Percentiles rank a stretch among this genome's conserved stretches.
phyloP scores from a whole-genome alignment of 2,888 invertebrate species.

The Pristionchus japonicus region DNA sequence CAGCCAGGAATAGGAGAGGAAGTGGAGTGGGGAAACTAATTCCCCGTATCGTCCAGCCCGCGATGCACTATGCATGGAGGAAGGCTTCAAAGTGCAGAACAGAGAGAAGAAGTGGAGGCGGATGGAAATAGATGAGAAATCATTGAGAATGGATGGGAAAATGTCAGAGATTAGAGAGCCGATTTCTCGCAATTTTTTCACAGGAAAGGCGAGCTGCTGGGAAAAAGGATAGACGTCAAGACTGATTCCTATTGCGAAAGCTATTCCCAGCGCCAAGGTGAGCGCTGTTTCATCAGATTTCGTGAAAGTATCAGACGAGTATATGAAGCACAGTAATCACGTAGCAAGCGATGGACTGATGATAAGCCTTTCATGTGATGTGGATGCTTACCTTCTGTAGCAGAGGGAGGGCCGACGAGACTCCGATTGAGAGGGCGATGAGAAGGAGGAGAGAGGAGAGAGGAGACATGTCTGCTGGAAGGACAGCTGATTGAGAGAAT shows the following conservation, averaged over 20 bases:
- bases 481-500: background rate
- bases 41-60: background rate
- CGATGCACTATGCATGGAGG: background rate
- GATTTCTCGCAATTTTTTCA: background rate
- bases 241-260: background rate
- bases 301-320: background rate
- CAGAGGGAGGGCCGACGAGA: background rate
- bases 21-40: background rate
- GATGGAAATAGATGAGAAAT: background rate
- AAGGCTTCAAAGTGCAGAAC: background rate
- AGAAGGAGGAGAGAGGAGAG: background rate
- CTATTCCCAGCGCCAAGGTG: no score
- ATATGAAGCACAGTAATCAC: background rate
- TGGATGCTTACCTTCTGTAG: slow-evolving; percentile 32
- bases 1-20: background rate
- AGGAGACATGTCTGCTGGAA: background rate
- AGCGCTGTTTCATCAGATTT: background rate
- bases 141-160: slow-evolving; percentile 11
- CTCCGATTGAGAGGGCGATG: background rate
- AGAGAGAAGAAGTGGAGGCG: background rate
- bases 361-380: background rate
- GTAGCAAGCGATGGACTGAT: background rate
- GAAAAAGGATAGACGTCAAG: background rate
- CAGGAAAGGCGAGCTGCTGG: background rate
- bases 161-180: background rate